These are phyloP conservation scores for Nestor notabilis DNA, from an alignment of 2,113 vertebrate genomes.

Conservation along the genomic window DNA sequence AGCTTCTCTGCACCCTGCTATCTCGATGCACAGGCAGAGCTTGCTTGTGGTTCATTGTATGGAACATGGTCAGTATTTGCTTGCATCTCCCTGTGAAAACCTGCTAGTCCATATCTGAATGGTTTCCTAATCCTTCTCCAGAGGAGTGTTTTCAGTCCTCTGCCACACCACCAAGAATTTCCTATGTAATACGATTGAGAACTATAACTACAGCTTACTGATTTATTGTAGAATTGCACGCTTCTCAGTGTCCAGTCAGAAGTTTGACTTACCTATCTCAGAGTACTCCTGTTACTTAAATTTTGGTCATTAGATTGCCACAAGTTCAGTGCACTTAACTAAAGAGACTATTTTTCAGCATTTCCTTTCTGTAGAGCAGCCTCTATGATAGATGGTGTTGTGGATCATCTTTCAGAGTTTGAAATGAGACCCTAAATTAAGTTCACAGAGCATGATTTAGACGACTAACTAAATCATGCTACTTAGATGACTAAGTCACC, in stretches of 20 bases:
- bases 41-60: neutral
- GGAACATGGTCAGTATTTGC: neutral
- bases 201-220: neutral
- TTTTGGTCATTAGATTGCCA: neutral
- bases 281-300: neutral
- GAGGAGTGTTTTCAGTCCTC: neutral
- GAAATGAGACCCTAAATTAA: neutral
- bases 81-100: neutral
- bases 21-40: accelerated
- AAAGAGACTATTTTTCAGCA: neutral
- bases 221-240: neutral
- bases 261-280: neutral
- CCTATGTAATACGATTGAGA: neutral
- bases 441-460: neutral
- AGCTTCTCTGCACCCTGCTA: neutral
- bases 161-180: neutral
- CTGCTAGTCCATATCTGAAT: neutral
- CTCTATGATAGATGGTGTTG: neutral
- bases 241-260: neutral
- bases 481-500: neutral
- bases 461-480: neutral
- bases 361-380: neutral
- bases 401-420: neutral
- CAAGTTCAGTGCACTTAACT: neutral
- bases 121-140: neutral